phyloP scores from a whole-genome alignment of 2,888 invertebrate genomes.

The Homarus gammarus region DNA sequence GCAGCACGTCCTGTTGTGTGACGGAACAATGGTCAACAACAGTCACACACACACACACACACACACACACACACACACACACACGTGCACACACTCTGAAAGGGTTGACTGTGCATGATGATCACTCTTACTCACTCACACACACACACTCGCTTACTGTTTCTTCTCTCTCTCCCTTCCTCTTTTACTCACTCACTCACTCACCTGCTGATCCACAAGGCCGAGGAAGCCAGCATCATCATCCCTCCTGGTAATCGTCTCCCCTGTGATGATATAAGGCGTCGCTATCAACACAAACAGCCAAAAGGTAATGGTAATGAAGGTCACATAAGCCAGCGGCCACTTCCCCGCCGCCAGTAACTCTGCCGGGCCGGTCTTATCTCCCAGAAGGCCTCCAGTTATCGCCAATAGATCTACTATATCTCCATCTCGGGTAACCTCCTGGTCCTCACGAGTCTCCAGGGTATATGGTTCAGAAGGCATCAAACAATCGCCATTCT shows the following conservation, averaged over 20 bases:
- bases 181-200: not conserved
- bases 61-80: too few species aligned
- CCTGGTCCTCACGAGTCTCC: not conserved
- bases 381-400: too few species aligned
- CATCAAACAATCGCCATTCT: not conserved
- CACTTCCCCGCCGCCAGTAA: constrained; percentile 5
- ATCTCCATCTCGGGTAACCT: too few species aligned
- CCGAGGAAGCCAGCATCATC: not conserved
- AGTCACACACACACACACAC: too few species aligned
- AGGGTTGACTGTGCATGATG: too few species aligned
- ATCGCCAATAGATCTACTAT: too few species aligned
- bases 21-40: too few species aligned
- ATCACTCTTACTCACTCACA: too few species aligned
- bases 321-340: not conserved
- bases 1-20: constrained; percentile 82
- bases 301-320: constrained; percentile 18
- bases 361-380: not conserved
- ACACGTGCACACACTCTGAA: too few species aligned
- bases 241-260: not conserved
- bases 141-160: too few species aligned
- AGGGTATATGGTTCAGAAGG: too few species aligned
- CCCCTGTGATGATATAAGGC: constrained; percentile 24
- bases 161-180: not conserved
- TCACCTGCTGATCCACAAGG: constrained; percentile 9
- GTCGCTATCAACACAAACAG: not conserved